Evolutionary conservation across 2,888 invertebrate species (phyloP).

Genomic region (Mythimna albipuncta): DNA sequence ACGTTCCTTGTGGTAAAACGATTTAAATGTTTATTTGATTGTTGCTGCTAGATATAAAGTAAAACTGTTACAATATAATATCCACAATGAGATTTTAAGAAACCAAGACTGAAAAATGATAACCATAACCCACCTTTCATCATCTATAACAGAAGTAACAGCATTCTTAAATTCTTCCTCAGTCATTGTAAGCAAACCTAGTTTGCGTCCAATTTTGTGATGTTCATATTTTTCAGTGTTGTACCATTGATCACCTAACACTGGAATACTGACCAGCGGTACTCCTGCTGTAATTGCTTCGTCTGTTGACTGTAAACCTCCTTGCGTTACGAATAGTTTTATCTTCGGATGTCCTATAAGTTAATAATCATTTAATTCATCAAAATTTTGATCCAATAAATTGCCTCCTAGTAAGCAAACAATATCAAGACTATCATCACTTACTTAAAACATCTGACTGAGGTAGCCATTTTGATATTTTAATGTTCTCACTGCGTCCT

Average conservation of each 20-base stretch:
- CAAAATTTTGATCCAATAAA: neutral
- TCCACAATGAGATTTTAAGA: no score
- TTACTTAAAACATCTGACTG: conserved; percentile 70
- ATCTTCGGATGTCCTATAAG: conserved; percentile 59
- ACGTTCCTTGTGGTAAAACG: no score
- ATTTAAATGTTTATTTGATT: no score
- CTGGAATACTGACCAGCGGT: conserved; percentile 77
- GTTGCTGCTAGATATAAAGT: no score
- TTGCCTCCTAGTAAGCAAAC: neutral
- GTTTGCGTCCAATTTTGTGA: conserved; percentile 34
- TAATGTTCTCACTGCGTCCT: conserved; percentile 78
- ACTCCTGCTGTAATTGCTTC: conserved; percentile 61
- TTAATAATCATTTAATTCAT: neutral
- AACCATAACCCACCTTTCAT: conserved; percentile 66
- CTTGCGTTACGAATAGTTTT: conserved; percentile 81
- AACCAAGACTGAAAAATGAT: neutral
- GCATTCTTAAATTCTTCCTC: conserved; percentile 63
- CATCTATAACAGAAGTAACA: conserved; percentile 66
- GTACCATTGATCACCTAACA: conserved; percentile 75
- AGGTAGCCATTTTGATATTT: conserved; percentile 83
- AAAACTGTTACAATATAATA: no score
- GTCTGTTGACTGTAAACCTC: conserved; percentile 78
- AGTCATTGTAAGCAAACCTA: conserved; percentile 48
- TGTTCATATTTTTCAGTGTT: conserved; percentile 64
- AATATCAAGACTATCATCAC: neutral